Conservation (phyloP, 2,113 vertebrate genomes). For the Corydoras sp. region DNA sequence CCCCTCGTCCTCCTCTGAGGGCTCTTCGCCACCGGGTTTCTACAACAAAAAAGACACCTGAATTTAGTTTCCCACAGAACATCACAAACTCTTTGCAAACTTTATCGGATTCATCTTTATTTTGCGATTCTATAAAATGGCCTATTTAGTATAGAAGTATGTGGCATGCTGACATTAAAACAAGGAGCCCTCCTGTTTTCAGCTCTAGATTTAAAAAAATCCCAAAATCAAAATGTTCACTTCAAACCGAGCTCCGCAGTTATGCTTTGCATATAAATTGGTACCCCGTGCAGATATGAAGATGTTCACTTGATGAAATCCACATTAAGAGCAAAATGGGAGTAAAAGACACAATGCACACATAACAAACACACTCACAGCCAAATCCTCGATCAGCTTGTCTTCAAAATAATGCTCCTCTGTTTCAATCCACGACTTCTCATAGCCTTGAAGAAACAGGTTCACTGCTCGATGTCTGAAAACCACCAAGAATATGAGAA, state of each 20-base stretch:
- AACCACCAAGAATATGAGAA: slow-evolving; percentile 13
- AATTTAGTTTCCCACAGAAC: slow-evolving; percentile 3
- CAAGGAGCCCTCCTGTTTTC: not conserved
- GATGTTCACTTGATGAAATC: not conserved
- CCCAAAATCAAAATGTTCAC: not conserved
- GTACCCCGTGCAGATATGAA: too few species aligned
- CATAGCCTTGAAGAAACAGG: slow-evolving; percentile 93
- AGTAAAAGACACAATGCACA: not conserved
- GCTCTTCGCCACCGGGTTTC: slow-evolving; percentile 80
- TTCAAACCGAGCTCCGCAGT: not conserved
- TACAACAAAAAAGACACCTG: slow-evolving; percentile 46
- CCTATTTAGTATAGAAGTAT: not conserved
- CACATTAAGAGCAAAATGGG: not conserved
- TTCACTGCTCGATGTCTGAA: slow-evolving; percentile 89
- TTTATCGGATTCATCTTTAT: too few species aligned
- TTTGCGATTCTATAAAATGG: too few species aligned
- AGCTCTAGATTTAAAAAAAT: not conserved
- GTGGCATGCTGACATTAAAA: not conserved
- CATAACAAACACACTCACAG: slow-evolving; percentile 63
- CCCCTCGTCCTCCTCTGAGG: slow-evolving; percentile 78
- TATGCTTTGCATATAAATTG: not conserved
- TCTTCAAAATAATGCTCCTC: slow-evolving; percentile 98
- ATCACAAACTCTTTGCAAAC: too few species aligned
- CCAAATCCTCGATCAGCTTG: slow-evolving; percentile 92
- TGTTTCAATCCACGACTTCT: slow-evolving; percentile 95